These are phyloP conservation scores for Neodontobutis hainanensis DNA, from an alignment of 2,113 vertebrate species.

Conservation along the genomic window DNA sequence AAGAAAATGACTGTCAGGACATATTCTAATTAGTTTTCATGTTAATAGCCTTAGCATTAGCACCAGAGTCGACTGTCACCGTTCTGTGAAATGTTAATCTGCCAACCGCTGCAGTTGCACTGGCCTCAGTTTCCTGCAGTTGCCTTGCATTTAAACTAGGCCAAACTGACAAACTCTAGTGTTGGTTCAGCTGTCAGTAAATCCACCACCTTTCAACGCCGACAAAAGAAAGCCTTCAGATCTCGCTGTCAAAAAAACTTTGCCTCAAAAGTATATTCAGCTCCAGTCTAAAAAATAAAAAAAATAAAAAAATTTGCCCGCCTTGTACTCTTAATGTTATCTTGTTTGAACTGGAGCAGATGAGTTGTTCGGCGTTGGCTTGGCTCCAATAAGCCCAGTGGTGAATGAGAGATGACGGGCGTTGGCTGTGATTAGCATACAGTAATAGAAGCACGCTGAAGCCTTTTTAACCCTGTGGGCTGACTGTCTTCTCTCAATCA, in stretches of 20 bases:
- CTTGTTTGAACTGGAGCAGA: constrained; percentile 44
- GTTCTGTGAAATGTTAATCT: constrained; percentile 41
- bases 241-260: constrained; percentile 49
- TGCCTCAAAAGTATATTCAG: constrained; percentile 35
- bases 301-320: background rate
- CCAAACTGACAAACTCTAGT: constrained; percentile 42
- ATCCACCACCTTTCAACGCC: constrained; percentile 29
- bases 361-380: constrained; percentile 40
- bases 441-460: constrained; percentile 42
- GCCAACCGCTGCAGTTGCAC: background rate
- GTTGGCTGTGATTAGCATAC: constrained; percentile 60
- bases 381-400: constrained; percentile 21
- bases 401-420: constrained; percentile 45
- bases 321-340: constrained; percentile 20
- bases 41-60: background rate
- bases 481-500: constrained; percentile 22
- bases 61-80: constrained; percentile 10
- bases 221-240: constrained; percentile 37
- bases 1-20: background rate
- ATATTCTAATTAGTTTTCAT: constrained; percentile 3
- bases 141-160: constrained; percentile 31
- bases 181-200: constrained; percentile 33
- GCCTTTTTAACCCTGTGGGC: constrained; percentile 24
- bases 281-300: constrained; percentile 2
- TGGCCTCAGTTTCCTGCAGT: constrained; percentile 13